Percentiles rank a stretch among this genome's conserved stretches.
Evolutionary conservation across 2,888 invertebrate species (phyloP).

Genomic region (Steinernema carpocapsae): DNA sequence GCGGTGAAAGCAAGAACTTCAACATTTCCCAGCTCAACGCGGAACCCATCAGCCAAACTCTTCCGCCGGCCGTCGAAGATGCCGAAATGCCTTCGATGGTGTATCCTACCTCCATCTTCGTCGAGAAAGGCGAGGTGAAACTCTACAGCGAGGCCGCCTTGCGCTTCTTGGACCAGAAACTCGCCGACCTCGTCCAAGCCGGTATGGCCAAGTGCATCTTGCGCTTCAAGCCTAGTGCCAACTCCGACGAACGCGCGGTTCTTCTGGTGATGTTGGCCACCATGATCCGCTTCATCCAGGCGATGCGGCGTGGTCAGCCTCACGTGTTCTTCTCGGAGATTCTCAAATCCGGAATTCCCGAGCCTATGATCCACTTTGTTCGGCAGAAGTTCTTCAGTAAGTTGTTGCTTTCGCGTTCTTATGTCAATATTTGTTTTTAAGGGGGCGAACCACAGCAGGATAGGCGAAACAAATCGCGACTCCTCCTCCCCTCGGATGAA

Average conservation of each 20-base stretch:
- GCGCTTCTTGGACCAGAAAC: slow-evolving; percentile 3
- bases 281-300: slow-evolving; percentile 20
- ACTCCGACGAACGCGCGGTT: neutral
- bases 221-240: slow-evolving; percentile 21
- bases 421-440: neutral
- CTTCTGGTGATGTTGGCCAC: slow-evolving; percentile 3
- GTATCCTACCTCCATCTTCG: slow-evolving; percentile 17
- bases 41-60: neutral
- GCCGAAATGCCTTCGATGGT: slow-evolving; percentile 14
- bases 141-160: slow-evolving; percentile 8
- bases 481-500: neutral
- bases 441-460: neutral
- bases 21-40: slow-evolving; percentile 19
- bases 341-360: neutral
- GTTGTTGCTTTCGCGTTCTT: neutral
- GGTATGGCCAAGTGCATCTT: slow-evolving; percentile 21
- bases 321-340: neutral
- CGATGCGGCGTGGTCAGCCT: neutral
- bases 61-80: slow-evolving; percentile 18
- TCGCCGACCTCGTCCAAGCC: neutral
- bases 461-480: neutral
- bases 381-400: slow-evolving; percentile 24
- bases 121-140: neutral
- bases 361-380: slow-evolving; percentile 8
- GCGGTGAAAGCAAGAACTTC: neutral